Conservation (phyloP, 2,888 invertebrate species). For the Branchellion lobata region DNA sequence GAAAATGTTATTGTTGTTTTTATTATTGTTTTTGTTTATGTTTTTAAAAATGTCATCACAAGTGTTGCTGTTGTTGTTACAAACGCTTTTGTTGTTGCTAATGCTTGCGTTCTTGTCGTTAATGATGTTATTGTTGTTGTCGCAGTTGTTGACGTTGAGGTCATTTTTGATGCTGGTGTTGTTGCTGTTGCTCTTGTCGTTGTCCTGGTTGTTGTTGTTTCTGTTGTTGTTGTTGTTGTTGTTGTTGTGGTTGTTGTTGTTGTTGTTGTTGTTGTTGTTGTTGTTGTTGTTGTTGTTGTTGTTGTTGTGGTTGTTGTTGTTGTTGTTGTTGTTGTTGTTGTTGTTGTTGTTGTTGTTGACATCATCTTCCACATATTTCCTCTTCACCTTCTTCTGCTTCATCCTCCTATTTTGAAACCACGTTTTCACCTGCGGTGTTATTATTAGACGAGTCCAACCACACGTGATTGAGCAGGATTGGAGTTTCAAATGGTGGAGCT, state of each 20-base stretch:
- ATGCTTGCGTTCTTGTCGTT: neutral
- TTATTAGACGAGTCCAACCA: neutral
- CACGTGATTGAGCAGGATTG: too few species aligned
- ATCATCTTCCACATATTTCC: slow-evolving; percentile 53
- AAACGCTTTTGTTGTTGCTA: neutral
- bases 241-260: too few species aligned
- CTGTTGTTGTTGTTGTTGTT: too few species aligned
- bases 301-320: neutral
- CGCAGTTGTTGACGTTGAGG: neutral
- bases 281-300: neutral
- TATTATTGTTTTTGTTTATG: neutral
- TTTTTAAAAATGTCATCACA: neutral
- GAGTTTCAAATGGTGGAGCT: neutral
- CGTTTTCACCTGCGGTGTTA: slow-evolving; percentile 78
- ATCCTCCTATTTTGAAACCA: slow-evolving; percentile 97
- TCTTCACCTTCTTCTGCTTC: slow-evolving; percentile 65
- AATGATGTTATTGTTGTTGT: neutral
- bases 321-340: neutral
- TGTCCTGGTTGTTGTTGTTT: neutral
- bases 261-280: neutral
- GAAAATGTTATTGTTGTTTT: too few species aligned
- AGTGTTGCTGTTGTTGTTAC: neutral
- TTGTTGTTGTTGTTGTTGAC: neutral
- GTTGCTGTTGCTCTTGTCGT: neutral
- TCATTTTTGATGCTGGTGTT: neutral